Conservation (phyloP, 2,797 vertebrate species). For the Phaenicophaeus curvirostris region DNA sequence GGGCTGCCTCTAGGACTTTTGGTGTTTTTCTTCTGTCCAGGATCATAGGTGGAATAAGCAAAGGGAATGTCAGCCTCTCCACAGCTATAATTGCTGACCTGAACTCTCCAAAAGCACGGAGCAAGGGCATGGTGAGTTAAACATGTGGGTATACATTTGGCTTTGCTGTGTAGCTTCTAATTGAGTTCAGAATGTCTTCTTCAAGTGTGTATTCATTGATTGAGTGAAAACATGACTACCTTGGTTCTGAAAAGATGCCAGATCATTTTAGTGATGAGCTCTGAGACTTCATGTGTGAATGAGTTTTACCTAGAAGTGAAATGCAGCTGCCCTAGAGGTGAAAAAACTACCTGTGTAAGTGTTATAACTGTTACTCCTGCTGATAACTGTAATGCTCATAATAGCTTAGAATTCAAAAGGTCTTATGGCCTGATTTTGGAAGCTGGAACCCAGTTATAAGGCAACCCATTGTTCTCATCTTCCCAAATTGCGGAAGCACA, state of each 20-base stretch:
- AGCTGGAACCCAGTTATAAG: not conserved
- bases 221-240: not conserved
- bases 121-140: constrained; percentile 92
- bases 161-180: not conserved
- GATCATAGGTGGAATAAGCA: constrained; percentile 91
- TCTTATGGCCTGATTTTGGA: not conserved
- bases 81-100: constrained; percentile 92
- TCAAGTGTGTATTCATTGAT: not conserved
- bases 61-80: constrained; percentile 95
- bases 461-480: not conserved
- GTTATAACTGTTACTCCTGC: not conserved
- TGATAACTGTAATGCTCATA: not conserved
- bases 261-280: not conserved
- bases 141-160: not conserved
- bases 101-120: constrained; percentile 84
- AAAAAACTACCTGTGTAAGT: not conserved
- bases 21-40: constrained; percentile 93
- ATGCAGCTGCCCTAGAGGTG: not conserved
- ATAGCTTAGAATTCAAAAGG: not conserved
- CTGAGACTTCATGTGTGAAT: not conserved
- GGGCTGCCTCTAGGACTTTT: constrained; percentile 91
- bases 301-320: not conserved
- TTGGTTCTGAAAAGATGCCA: not conserved
- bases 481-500: not conserved
- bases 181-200: not conserved